A percentile compares a stretch with the other conserved stretches of the same genome.
Conservation (phyloP, 2,797 vertebrate species). For the Falco rusticolus region DNA sequence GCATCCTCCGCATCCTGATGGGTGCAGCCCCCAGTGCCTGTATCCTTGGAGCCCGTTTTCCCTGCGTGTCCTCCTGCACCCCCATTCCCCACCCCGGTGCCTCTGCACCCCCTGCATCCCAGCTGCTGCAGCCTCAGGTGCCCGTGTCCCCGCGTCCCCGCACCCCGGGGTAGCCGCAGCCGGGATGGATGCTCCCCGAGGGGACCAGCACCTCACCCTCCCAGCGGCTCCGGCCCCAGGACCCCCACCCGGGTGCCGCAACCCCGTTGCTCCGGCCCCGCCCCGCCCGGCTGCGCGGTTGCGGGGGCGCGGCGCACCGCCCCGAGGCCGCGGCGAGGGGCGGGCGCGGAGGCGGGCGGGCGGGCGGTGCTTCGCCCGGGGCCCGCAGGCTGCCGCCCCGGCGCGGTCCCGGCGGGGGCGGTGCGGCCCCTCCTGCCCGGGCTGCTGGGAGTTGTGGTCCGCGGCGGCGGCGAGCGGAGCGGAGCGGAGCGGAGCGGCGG, state of each 20-base stretch:
- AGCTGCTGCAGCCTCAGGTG: background rate
- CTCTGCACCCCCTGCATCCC: background rate
- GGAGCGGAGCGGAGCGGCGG: background rate
- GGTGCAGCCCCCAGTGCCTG: background rate
- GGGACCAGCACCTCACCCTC: background rate
- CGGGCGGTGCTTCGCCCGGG: background rate
- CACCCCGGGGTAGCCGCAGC: background rate
- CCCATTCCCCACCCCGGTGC: no score
- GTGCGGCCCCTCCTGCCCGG: slow-evolving; percentile 27
- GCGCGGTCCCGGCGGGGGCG: background rate
- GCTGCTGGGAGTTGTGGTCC: slow-evolving; percentile 63
- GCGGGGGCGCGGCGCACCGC: background rate
- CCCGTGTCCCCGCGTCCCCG: background rate
- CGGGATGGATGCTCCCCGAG: background rate
- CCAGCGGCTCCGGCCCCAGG: background rate
- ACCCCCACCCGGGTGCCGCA: background rate
- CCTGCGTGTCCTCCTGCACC: background rate
- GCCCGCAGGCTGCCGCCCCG: slow-evolving; percentile 11
- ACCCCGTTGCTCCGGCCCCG: background rate
- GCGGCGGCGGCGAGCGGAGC: background rate
- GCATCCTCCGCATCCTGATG: background rate
- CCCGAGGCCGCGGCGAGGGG: background rate
- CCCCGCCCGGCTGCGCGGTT: background rate
- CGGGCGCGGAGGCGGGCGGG: background rate
- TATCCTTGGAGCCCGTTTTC: background rate